Evolutionary conservation across 2,113 vertebrate genomes (phyloP).

Genomic region (Alligator mississippiensis): DNA sequence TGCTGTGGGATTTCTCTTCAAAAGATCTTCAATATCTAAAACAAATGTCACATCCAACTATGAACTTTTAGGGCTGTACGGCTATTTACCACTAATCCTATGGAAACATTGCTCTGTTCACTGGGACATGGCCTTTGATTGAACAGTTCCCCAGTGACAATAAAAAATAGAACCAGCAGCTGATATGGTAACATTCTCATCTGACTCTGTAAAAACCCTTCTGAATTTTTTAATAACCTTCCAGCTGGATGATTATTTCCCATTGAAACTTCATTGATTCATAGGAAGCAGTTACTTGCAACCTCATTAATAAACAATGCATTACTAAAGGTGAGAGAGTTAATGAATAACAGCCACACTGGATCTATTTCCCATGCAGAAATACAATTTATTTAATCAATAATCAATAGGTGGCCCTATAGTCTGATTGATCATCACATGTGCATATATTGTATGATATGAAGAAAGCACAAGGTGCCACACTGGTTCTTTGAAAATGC

Average conservation of each 20-base stretch:
- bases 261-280: slow-evolving; percentile 55
- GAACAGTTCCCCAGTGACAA: background rate
- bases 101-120: background rate
- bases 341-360: slow-evolving; percentile 18
- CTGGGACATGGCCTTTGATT: background rate
- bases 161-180: background rate
- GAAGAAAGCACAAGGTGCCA: background rate
- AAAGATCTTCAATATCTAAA: background rate
- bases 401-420: background rate
- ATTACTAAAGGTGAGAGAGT: slow-evolving; percentile 8
- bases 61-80: background rate
- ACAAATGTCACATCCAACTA: background rate
- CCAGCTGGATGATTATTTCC: slow-evolving; percentile 42
- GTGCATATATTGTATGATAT: background rate
- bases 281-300: slow-evolving; percentile 48
- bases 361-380: slow-evolving; percentile 28
- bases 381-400: slow-evolving; percentile 15
- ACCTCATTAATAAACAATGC: slow-evolving; percentile 56
- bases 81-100: background rate
- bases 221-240: slow-evolving; percentile 37
- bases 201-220: slow-evolving; percentile 17
- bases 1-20: background rate
- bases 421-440: background rate
- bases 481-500: background rate
- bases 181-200: background rate